Evolutionary conservation across 2,888 invertebrate genomes (phyloP).

Genomic region (Andricus quercusramuli): DNA sequence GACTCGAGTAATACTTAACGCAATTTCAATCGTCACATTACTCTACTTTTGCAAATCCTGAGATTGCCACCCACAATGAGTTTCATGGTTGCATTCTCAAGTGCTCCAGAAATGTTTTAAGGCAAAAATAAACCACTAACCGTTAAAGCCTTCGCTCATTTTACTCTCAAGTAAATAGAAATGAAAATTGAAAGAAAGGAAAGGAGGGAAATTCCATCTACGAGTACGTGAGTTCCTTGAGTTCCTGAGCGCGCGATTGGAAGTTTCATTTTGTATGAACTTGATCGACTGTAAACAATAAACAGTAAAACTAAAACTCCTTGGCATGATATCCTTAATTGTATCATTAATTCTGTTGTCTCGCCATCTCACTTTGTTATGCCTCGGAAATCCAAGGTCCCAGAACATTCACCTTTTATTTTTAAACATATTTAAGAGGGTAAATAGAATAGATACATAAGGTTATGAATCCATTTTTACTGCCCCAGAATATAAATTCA

Average conservation of each 20-base stretch:
- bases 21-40: not conserved
- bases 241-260: not conserved
- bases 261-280: not conserved
- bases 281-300: slow-evolving; percentile 3
- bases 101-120: not conserved
- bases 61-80: not conserved
- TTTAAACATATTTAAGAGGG: not conserved
- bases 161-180: not conserved
- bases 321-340: not conserved
- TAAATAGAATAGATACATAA: too few species aligned
- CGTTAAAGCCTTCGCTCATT: not conserved
- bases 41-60: not conserved
- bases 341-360: not conserved
- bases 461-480: too few species aligned
- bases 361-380: not conserved
- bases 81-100: not conserved
- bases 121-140: not conserved
- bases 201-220: not conserved
- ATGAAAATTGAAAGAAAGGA: not conserved
- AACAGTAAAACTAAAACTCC: not conserved
- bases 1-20: not conserved
- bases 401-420: not conserved
- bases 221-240: not conserved
- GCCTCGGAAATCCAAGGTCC: not conserved
- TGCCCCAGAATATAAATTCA: too few species aligned